These are phyloP conservation scores for Lasiurus borealis DNA, from an alignment of 2,113 vertebrate genomes.

Conservation along the genomic window DNA sequence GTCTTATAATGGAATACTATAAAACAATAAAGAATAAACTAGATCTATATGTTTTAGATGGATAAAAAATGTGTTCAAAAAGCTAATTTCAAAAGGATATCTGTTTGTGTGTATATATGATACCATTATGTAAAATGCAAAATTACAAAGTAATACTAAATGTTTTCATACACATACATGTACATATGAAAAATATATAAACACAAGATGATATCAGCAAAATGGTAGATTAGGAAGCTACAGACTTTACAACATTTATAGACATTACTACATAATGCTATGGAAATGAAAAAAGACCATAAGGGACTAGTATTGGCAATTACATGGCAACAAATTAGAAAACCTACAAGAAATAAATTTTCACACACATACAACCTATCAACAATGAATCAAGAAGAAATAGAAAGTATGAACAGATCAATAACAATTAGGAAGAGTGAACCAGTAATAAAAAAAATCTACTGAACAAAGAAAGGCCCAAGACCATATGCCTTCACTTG, in stretches of 20 bases:
- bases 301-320: background rate
- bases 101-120: background rate
- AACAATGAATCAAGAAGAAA: background rate
- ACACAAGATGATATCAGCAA: background rate
- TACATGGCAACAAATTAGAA: background rate
- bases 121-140: background rate
- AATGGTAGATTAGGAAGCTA: background rate
- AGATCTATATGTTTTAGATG: background rate
- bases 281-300: background rate
- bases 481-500: background rate
- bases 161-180: background rate
- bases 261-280: background rate
- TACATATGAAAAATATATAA: background rate
- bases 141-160: slow-evolving; percentile 9
- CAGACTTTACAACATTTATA: background rate
- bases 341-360: background rate
- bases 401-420: background rate
- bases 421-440: background rate
- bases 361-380: background rate
- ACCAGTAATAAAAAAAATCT: background rate
- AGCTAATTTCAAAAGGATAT: background rate
- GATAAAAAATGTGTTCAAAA: background rate
- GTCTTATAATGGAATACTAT: background rate
- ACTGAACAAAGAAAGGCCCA: background rate
- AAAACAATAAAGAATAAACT: background rate